Evolutionary conservation across 2,797 vertebrate species (phyloP).

Genomic region (Chloroceryle amazona): DNA sequence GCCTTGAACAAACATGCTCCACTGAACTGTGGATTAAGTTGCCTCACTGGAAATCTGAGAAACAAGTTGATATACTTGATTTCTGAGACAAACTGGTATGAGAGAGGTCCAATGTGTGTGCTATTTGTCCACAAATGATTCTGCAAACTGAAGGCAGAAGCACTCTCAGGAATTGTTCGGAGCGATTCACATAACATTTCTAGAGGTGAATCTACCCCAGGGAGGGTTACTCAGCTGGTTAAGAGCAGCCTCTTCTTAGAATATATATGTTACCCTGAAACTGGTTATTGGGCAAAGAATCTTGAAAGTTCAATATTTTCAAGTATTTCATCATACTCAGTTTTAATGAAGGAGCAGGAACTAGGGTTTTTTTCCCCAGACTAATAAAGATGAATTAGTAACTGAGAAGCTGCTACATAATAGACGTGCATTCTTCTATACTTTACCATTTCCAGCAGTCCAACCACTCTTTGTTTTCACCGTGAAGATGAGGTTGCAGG

Average conservation of each 20-base stretch:
- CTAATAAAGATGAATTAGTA: neutral
- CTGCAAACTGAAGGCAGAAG: neutral
- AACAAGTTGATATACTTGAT: neutral
- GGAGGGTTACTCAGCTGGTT: neutral
- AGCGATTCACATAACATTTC: neutral
- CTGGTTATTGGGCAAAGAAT: neutral
- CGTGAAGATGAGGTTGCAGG: neutral
- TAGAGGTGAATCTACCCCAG: neutral
- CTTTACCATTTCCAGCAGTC: neutral
- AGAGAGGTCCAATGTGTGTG: neutral
- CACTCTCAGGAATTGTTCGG: neutral
- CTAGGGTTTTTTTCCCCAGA: neutral
- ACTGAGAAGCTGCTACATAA: neutral
- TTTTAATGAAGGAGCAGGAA: neutral
- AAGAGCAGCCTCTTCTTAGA: too few relatives aligned
- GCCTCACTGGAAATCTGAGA: neutral
- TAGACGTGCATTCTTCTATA: neutral
- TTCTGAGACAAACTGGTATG: neutral
- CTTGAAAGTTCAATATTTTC: neutral
- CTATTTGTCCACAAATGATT: neutral
- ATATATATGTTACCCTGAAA: neutral
- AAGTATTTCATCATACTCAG: neutral
- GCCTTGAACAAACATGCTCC: neutral
- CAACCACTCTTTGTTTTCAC: neutral
- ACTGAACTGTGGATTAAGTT: neutral